These are phyloP conservation scores for Brachyalestes nurse DNA, from an alignment of 2,797 vertebrate species.

Conservation along the genomic window DNA sequence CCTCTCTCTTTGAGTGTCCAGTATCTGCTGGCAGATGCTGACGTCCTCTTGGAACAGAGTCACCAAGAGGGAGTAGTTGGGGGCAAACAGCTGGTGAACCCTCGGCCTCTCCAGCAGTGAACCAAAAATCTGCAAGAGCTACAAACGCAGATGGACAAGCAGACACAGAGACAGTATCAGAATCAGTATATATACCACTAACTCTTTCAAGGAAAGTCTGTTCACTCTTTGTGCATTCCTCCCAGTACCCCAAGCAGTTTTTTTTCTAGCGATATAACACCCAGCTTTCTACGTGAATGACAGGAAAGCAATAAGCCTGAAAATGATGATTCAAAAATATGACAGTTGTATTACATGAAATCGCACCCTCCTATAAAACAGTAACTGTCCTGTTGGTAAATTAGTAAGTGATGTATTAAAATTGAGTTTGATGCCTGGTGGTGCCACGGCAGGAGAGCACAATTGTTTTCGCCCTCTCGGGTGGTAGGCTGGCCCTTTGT, in stretches of 20 bases:
- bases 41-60: slow-evolving; percentile 79
- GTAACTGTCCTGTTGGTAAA: too few species aligned
- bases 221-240: neutral
- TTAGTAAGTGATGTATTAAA: too few species aligned
- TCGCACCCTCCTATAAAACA: too few species aligned
- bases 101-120: slow-evolving; percentile 77
- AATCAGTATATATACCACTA: neutral
- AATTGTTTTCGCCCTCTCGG: too few species aligned
- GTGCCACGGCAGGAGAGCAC: too few species aligned
- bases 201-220: neutral
- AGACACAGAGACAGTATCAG: neutral
- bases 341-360: too few species aligned
- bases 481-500: too few species aligned
- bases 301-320: too few species aligned
- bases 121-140: slow-evolving; percentile 79
- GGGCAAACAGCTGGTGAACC: slow-evolving; percentile 74
- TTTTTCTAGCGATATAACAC: too few species aligned
- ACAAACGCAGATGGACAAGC: neutral
- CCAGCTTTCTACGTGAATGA: neutral
- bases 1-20: slow-evolving; percentile 77
- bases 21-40: slow-evolving; percentile 72
- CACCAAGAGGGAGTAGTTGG: slow-evolving; percentile 75
- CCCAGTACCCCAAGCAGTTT: neutral
- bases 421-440: too few species aligned
- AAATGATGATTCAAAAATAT: too few species aligned